phyloP scores from a whole-genome alignment of 2,888 invertebrate genomes.

The Cancer borealis region DNA sequence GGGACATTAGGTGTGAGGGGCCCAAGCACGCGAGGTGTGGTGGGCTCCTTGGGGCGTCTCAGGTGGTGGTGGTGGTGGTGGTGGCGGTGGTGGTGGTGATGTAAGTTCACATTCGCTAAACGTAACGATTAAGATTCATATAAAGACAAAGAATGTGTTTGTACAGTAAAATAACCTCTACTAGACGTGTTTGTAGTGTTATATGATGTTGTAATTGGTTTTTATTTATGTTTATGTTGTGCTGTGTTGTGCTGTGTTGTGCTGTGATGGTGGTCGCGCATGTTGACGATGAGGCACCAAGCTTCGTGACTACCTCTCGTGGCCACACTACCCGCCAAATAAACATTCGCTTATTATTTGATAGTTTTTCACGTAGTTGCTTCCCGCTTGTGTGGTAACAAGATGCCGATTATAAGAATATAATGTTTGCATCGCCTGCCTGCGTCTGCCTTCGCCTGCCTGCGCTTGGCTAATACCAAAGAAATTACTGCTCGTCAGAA shows the following conservation, averaged over 20 bases:
- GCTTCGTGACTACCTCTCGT: constrained; percentile 7
- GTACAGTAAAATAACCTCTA: not conserved
- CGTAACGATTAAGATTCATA: no score
- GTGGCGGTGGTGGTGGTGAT: not conserved
- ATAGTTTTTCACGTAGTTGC: not conserved
- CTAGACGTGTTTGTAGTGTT: not conserved
- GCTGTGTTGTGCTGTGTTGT: not conserved
- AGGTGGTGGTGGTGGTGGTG: not conserved
- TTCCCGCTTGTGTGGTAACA: not conserved
- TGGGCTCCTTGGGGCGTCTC: not conserved
- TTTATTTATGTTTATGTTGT: not conserved
- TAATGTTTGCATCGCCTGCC: not conserved
- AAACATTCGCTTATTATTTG: not conserved
- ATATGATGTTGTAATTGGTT: not conserved
- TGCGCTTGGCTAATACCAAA: not conserved
- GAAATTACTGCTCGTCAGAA: not conserved
- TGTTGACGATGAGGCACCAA: not conserved
- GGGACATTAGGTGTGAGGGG: constrained; percentile 41
- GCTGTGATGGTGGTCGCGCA: not conserved
- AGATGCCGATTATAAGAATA: not conserved
- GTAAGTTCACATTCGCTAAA: not conserved
- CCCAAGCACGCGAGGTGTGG: constrained; percentile 17
- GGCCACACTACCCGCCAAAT: not conserved
- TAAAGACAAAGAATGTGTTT: no score
- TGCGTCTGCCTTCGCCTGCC: not conserved